These are phyloP conservation scores for Saxicola maurus DNA, from an alignment of 2,797 vertebrate genomes.

Conservation along the genomic window DNA sequence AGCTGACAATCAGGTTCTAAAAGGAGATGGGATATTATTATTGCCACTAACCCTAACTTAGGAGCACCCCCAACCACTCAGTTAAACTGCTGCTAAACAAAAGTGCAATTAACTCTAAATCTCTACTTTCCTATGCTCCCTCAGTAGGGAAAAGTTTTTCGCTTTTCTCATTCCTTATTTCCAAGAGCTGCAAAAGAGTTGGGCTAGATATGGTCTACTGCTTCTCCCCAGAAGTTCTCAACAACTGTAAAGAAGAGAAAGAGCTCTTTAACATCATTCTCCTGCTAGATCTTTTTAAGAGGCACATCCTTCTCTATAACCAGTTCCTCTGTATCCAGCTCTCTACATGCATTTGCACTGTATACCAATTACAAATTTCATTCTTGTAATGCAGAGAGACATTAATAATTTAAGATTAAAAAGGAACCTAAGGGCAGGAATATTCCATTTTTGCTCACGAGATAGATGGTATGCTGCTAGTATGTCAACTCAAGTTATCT, in stretches of 20 bases:
- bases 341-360: neutral
- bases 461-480: neutral
- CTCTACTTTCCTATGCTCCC: neutral
- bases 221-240: neutral
- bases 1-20: neutral
- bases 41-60: neutral
- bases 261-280: neutral
- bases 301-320: neutral
- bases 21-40: neutral
- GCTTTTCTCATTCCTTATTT: neutral
- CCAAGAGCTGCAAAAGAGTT: neutral
- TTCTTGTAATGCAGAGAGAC: neutral
- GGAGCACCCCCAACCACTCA: fast-evolving
- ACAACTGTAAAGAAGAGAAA: neutral
- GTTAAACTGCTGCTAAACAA: neutral
- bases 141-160: neutral
- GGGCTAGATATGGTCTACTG: neutral
- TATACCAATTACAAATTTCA: neutral
- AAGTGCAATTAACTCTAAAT: neutral
- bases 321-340: neutral
- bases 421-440: conserved; percentile 12
- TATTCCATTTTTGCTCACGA: conserved; percentile 16
- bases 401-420: conserved; percentile 43
- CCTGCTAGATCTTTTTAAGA: neutral
- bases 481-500: conserved; percentile 18